phyloP scores from a whole-genome alignment of 2,888 invertebrate genomes.

The Patella ulyssiponensis region DNA sequence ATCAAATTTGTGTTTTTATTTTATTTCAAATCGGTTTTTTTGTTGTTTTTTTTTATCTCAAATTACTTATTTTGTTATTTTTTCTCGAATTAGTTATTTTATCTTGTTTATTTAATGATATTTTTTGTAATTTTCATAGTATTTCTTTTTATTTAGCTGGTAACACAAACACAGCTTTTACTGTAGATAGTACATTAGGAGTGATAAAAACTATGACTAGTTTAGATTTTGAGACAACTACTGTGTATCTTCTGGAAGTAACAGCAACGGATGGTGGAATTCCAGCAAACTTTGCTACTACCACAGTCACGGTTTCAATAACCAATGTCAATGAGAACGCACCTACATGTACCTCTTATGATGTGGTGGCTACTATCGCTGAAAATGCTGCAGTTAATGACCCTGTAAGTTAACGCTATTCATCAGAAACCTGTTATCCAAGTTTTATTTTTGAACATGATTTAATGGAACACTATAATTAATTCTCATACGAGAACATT shows the following conservation, averaged over 20 bases:
- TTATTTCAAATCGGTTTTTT: too few relatives aligned
- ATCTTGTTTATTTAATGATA: too few relatives aligned
- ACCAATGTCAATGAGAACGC: constrained; percentile 59
- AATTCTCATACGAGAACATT: too few relatives aligned
- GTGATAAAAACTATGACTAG: constrained; percentile 27
- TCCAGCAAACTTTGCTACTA: neutral
- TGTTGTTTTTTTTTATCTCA: too few relatives aligned
- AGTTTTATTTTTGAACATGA: too few relatives aligned
- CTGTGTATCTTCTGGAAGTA: constrained; percentile 44
- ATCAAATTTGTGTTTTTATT: too few relatives aligned
- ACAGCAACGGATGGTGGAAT: constrained; percentile 43
- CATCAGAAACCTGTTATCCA: too few relatives aligned
- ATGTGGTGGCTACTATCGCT: constrained; percentile 38
- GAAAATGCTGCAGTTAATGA: constrained; percentile 43
- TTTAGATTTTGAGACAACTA: constrained; percentile 36
- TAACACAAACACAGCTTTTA: constrained; percentile 36
- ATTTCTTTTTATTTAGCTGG: constrained; percentile 37
- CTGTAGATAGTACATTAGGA: constrained; percentile 33
- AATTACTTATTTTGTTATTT: too few relatives aligned
- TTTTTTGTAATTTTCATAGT: too few relatives aligned
- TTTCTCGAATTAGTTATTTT: too few relatives aligned
- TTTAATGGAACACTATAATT: too few relatives aligned
- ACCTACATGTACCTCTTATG: constrained; percentile 49
- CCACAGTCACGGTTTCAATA: constrained; percentile 43
- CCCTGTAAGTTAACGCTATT: constrained; percentile 30